Base-by-base conservation (phyloP, 2,113 vertebrate genomes). In the Neomonachus schauinslandi region DNA sequence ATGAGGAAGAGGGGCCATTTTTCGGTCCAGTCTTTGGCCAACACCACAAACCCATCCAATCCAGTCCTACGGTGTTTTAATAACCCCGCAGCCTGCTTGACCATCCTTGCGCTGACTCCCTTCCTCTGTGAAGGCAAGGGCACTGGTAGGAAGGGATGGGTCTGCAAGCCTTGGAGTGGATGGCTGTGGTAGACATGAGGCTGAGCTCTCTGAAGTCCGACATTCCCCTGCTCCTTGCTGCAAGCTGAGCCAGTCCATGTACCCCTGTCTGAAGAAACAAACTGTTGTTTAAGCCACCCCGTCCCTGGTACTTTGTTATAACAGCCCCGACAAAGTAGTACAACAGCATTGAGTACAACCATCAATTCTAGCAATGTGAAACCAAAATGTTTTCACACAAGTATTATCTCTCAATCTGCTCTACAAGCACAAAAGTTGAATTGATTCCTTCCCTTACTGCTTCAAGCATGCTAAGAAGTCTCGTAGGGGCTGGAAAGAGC, bases 101-200 rank as follows among this genome's bases (percentile, higher is more conserved):
- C 13, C 1, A 0, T 9, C 33, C 6, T 9, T 14, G 24, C 3
- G n/a, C 46, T 84, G 28, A 3, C 6, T 26, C 28, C 33, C 4
- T 7, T n/a, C 46, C 14, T 57, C 28, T 46, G 28, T 28, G 4
- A 63, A 61, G 14, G 4, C 15, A 18, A 11, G 42, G 6, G 12
- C 12, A 0, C 26, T 3, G 0, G 13, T 24, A 0, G 21, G 19
- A 67, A 80, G 16, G 24, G 2, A 5, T 21, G n/a, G 12, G 16
- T 18, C 12, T 4, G 31, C 9, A 33, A 74, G 18, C 49, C 42
- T 5, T 14, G 7, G 19, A 14, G 15, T n/a, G 46, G 7, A 18
- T 1, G 21, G 7, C 33, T n/a, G 28, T 87, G 42, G 19, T 14
- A 14, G 51, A 76, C 14, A 9, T 49, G 16, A 82, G n/a, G 31